Percentiles rank a stretch among this genome's conserved stretches.
These are phyloP conservation scores for Anodontia alba DNA, from an alignment of 2,888 invertebrate species.

Conservation along the genomic window DNA sequence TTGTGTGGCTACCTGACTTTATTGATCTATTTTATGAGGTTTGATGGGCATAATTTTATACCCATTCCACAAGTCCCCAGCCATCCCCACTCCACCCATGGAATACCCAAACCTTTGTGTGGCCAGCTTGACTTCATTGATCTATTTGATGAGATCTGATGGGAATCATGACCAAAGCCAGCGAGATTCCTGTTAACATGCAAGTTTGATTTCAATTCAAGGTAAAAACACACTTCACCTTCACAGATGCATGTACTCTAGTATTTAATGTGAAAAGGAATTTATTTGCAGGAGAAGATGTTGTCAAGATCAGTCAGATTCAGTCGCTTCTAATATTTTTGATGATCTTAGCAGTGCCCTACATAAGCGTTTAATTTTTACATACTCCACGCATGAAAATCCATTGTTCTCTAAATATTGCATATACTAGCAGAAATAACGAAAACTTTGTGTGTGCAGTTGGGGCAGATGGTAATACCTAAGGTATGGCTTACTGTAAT, in stretches of 20 bases:
- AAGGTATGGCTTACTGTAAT: too few species aligned
- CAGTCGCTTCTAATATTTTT: background rate
- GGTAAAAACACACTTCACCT: background rate
- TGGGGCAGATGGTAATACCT: too few species aligned
- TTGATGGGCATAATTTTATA: too few species aligned
- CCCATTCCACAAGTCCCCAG: too few species aligned
- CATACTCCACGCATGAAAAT: conserved; percentile 10
- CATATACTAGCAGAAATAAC: too few species aligned
- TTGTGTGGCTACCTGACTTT: too few species aligned
- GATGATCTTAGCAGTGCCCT: background rate
- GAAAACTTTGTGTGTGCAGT: too few species aligned
- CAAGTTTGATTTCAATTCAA: conserved; percentile 2
- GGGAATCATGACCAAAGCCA: background rate
- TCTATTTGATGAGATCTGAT: background rate
- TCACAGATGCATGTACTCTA: background rate
- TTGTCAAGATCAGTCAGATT: background rate
- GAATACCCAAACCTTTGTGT: too few species aligned
- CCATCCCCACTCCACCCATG: too few species aligned
- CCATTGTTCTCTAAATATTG: conserved; percentile 54
- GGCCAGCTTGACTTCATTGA: too few species aligned
- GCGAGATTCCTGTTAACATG: background rate
- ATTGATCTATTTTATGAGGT: too few species aligned
- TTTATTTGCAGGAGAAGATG: background rate
- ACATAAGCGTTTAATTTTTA: conserved; percentile 5
- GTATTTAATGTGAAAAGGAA: background rate